Conservation (phyloP, 2,113 vertebrate species). For the Ceratotherium simum region DNA sequence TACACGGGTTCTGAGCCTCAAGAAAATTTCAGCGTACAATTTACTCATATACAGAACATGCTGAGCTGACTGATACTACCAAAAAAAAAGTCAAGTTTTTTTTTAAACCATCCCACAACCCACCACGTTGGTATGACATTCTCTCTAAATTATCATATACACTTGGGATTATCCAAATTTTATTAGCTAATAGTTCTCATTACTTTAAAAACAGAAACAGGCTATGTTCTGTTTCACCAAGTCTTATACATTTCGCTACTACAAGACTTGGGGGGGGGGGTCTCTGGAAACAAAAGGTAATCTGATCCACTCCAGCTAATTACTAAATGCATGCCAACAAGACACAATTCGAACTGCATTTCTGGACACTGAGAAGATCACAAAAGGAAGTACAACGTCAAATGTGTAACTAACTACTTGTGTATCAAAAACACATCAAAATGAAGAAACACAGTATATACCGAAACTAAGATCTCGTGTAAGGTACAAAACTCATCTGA, state of each 20-base stretch:
- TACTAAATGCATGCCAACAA: constrained; percentile 60
- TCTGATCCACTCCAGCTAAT: constrained; percentile 53
- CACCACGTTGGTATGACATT: not conserved
- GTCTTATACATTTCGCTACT: constrained; percentile 20
- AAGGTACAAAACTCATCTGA: constrained; percentile 23
- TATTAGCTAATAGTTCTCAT: constrained; percentile 45
- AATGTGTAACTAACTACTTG: constrained; percentile 43
- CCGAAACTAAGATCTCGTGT: not conserved
- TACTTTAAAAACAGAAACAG: constrained; percentile 59
- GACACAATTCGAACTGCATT: constrained; percentile 59
- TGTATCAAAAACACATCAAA: not conserved
- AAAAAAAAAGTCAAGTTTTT: not conserved
- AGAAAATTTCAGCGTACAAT: constrained; percentile 5
- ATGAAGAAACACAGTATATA: constrained; percentile 44
- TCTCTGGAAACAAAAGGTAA: constrained; percentile 69
- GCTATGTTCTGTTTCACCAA: constrained; percentile 51
- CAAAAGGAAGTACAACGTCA: not conserved
- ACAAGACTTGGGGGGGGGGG: not conserved
- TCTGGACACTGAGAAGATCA: constrained; percentile 36
- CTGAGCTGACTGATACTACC: not conserved
- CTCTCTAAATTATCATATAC: constrained; percentile 49
- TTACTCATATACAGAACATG: not conserved
- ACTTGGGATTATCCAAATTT: constrained; percentile 42
- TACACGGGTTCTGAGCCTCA: not conserved
- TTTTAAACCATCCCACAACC: constrained; percentile 35